These are phyloP conservation scores for Mus spicilegus DNA, from an alignment of 2,113 vertebrate genomes.

Conservation along the genomic window DNA sequence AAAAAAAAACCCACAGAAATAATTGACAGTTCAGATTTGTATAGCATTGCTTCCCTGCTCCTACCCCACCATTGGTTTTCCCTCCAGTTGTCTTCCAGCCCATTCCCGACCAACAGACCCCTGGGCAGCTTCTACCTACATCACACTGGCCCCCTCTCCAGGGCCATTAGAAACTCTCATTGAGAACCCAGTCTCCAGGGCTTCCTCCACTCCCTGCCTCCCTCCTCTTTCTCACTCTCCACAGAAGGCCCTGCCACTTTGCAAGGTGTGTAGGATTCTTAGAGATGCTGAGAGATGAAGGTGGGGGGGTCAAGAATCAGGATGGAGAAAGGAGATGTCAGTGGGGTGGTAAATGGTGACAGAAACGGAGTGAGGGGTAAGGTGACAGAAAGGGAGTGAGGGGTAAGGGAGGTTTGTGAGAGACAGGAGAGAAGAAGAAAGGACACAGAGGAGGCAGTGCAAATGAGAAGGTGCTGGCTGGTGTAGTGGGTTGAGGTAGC, in stretches of 20 bases:
- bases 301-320: neutral
- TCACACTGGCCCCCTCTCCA: neutral
- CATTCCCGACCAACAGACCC: too few relatives aligned
- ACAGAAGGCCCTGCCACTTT: neutral
- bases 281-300: neutral
- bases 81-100: rapidly evolving
- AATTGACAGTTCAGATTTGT: neutral
- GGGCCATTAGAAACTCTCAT: neutral
- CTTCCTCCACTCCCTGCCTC: neutral
- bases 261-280: neutral
- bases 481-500: neutral
- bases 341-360: neutral
- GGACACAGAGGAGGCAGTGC: neutral
- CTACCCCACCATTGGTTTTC: neutral
- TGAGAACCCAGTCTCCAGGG: neutral
- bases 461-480: neutral
- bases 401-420: neutral
- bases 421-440: neutral
- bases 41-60: neutral
- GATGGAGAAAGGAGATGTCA: neutral
- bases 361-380: neutral
- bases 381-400: neutral
- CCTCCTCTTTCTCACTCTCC: neutral
- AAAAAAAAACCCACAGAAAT: neutral
- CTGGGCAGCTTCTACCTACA: neutral